phyloP scores from a whole-genome alignment of 2,888 invertebrate genomes.

The Ceramica pisi region DNA sequence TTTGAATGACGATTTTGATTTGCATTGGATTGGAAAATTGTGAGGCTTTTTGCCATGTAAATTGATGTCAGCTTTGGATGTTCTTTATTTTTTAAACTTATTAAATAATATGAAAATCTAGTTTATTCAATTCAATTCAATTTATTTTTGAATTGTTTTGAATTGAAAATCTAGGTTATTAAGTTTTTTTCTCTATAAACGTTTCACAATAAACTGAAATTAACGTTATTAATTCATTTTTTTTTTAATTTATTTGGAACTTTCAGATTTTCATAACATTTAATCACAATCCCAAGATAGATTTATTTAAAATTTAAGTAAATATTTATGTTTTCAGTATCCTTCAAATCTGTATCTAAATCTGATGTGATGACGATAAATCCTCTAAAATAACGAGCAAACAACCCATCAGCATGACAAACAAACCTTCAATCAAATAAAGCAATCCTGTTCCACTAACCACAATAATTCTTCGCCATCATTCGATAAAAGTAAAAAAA shows the following conservation, averaged over 20 bases:
- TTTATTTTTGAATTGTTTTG: too few species aligned
- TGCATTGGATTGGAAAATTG: neutral
- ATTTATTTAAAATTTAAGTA: neutral
- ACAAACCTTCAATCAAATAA: slow-evolving; percentile 3
- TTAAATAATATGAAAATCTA: too few species aligned
- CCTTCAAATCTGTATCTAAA: neutral
- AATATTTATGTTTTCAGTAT: neutral
- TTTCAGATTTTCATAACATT: too few species aligned
- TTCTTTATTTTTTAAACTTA: neutral
- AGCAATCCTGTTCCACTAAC: neutral
- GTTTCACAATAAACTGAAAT: too few species aligned
- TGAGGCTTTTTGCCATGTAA: neutral
- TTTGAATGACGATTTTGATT: slow-evolving; percentile 31
- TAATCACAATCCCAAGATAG: too few species aligned
- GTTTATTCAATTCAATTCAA: too few species aligned
- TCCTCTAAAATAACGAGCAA: neutral
- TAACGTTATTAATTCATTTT: too few species aligned
- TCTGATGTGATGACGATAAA: too few species aligned
- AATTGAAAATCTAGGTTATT: too few species aligned
- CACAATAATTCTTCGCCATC: neutral
- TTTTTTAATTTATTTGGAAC: too few species aligned
- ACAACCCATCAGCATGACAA: neutral
- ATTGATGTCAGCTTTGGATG: neutral
- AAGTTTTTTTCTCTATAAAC: too few species aligned
- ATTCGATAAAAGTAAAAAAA: slow-evolving; percentile 23